A percentile compares a stretch with the other conserved stretches of the same genome.
These are phyloP conservation scores for Petrocephalus zakoni DNA, from an alignment of 2,113 vertebrate genomes.

Conservation along the genomic window DNA sequence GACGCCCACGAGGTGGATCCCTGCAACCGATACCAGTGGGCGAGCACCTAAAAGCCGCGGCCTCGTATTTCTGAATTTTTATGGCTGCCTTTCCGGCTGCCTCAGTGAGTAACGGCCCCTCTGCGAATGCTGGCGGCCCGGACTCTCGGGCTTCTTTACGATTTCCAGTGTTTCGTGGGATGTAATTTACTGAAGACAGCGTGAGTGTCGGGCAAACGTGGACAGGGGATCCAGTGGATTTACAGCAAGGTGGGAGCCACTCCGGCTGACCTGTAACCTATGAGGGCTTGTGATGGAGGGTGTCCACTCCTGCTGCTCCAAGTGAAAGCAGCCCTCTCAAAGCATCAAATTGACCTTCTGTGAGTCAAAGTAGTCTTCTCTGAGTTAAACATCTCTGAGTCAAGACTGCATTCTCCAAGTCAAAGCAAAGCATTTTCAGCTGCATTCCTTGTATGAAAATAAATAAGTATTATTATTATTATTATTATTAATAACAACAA, in stretches of 20 bases:
- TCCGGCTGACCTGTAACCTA: not conserved
- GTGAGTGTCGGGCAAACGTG: conserved; percentile 61
- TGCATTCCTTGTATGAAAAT: too few species aligned
- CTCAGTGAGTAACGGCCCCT: conserved; percentile 60
- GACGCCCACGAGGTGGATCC: conserved; percentile 59
- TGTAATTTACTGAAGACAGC: conserved; percentile 62
- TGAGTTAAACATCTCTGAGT: not conserved
- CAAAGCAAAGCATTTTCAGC: too few species aligned
- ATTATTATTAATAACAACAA: too few species aligned
- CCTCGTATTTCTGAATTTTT: conserved; percentile 63
- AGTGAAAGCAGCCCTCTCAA: not conserved
- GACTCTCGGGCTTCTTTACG: conserved; percentile 46
- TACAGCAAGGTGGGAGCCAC: conserved; percentile 40
- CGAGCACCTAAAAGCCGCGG: conserved; percentile 65
- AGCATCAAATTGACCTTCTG: not conserved
- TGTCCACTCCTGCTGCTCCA: not conserved
- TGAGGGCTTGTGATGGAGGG: not conserved
- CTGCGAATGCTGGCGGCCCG: conserved; percentile 50
- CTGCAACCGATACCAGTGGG: conserved; percentile 68
- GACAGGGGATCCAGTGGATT: conserved; percentile 54
- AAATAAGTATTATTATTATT: too few species aligned
- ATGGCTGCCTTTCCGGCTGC: conserved; percentile 68
- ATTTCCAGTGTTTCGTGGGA: conserved; percentile 60
- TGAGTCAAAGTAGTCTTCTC: not conserved
- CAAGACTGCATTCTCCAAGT: not conserved